These are phyloP conservation scores for Pelodytes ibericus DNA, from an alignment of 2,797 vertebrate genomes.

Conservation along the genomic window DNA sequence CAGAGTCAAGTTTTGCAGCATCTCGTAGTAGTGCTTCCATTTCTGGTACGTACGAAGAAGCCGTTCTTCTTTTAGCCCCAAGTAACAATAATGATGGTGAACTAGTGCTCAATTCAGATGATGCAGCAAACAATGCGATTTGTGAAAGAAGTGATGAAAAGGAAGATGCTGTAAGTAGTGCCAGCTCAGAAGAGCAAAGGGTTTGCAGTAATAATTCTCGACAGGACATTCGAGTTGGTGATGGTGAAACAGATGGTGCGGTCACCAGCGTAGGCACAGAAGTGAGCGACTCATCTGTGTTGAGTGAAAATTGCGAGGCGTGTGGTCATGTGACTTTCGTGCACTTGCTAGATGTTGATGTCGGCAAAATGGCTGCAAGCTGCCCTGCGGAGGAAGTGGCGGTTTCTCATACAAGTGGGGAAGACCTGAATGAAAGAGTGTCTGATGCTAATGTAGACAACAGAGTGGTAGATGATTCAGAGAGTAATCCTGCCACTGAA, in stretches of 20 bases:
- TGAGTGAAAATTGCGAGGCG: constrained; percentile 59
- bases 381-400: constrained; percentile 63
- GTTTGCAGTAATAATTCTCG: constrained; percentile 54
- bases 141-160: constrained; percentile 71
- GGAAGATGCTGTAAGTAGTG: constrained; percentile 79
- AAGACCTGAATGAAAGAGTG: constrained; percentile 64
- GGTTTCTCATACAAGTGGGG: constrained; percentile 74
- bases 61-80: constrained; percentile 69
- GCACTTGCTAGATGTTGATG: constrained; percentile 16
- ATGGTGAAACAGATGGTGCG: constrained; percentile 59
- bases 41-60: constrained; percentile 59
- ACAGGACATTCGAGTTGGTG: constrained; percentile 26
- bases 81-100: constrained; percentile 67
- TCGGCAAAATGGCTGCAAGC: not conserved
- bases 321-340: constrained; percentile 52
- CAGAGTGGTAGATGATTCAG: constrained; percentile 31
- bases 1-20: constrained; percentile 66
- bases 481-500: constrained; percentile 58
- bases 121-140: constrained; percentile 56
- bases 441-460: constrained; percentile 65
- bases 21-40: constrained; percentile 58
- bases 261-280: constrained; percentile 65
- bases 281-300: constrained; percentile 62
- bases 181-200: constrained; percentile 73
- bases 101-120: constrained; percentile 61